Conservation (phyloP, 1,140 invertebrate species). For the Antheraea pernyi region DNA sequence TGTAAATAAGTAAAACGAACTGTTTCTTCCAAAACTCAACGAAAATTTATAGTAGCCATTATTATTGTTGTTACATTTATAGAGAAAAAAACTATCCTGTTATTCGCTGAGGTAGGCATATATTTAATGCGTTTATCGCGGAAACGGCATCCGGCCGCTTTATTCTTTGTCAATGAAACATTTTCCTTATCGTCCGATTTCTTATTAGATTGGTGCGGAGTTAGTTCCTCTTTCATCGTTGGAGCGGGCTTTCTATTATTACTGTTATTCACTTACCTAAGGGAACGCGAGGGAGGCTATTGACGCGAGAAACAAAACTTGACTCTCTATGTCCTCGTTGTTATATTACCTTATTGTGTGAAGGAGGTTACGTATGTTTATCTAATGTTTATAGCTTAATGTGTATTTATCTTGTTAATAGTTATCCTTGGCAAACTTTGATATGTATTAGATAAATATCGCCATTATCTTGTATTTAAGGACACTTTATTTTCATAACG, state of each 20-base stretch:
- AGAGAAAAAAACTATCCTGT: neutral
- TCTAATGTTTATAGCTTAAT: neutral
- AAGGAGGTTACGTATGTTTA: constrained; percentile 15
- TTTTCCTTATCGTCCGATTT: constrained; percentile 64
- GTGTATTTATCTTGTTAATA: neutral
- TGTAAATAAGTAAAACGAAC: neutral
- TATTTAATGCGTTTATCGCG: constrained; percentile 44
- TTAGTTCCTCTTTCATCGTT: constrained; percentile 45
- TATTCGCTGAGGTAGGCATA: neutral
- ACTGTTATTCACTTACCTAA: constrained; percentile 64
- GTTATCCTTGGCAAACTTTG: neutral
- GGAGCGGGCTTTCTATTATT: constrained; percentile 48
- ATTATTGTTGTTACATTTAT: constrained; percentile 2
- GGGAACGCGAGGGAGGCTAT: constrained; percentile 35
- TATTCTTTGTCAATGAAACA: constrained; percentile 61
- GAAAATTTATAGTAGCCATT: neutral
- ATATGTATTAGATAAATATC: neutral
- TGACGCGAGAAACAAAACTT: constrained; percentile 59
- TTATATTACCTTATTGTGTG: constrained; percentile 51
- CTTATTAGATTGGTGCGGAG: constrained; percentile 65
- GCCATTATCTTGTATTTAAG: too few relatives aligned
- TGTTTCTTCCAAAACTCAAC: neutral
- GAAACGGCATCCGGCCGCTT: constrained; percentile 46
- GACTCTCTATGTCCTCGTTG: constrained; percentile 51
- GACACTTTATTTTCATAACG: too few relatives aligned